Percentiles rank a stretch among this genome's conserved stretches.
These are phyloP conservation scores for Arrhopalites spinosus DNA, from an alignment of 2,888 invertebrate genomes.

Conservation along the genomic window DNA sequence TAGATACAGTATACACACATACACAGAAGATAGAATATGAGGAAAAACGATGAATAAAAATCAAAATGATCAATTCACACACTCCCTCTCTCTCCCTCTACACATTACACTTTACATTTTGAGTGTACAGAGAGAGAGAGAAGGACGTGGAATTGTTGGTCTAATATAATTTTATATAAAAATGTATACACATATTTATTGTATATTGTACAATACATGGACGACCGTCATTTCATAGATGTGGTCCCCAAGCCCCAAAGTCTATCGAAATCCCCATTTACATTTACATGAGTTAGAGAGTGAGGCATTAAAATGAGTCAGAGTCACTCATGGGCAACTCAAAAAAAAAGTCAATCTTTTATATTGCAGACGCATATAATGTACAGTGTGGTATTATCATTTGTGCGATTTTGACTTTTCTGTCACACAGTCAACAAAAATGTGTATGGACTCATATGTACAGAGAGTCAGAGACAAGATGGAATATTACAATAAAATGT, in stretches of 20 bases:
- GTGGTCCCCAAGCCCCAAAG: slow-evolving; percentile 31
- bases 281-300: slow-evolving; percentile 26
- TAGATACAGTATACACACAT: not conserved
- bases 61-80: slow-evolving; percentile 18
- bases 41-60: slow-evolving; percentile 4
- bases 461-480: too few species aligned
- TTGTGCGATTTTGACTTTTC: too few species aligned
- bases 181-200: not conserved
- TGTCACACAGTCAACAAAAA: not conserved
- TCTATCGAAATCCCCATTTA: slow-evolving; percentile 37
- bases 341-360: not conserved
- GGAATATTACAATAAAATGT: too few species aligned
- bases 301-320: slow-evolving; percentile 34
- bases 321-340: slow-evolving; percentile 8
- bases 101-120: too few species aligned
- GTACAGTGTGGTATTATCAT: too few species aligned
- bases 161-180: too few species aligned
- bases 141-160: too few species aligned
- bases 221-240: not conserved
- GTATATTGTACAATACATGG: not conserved
- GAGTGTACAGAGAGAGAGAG: too few species aligned
- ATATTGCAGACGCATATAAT: not conserved
- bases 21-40: not conserved
- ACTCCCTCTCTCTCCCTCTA: not conserved
- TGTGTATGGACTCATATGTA: not conserved